These are phyloP conservation scores for Pseudomyrmex gracilis DNA, from an alignment of 1,140 invertebrate genomes.

Conservation along the genomic window DNA sequence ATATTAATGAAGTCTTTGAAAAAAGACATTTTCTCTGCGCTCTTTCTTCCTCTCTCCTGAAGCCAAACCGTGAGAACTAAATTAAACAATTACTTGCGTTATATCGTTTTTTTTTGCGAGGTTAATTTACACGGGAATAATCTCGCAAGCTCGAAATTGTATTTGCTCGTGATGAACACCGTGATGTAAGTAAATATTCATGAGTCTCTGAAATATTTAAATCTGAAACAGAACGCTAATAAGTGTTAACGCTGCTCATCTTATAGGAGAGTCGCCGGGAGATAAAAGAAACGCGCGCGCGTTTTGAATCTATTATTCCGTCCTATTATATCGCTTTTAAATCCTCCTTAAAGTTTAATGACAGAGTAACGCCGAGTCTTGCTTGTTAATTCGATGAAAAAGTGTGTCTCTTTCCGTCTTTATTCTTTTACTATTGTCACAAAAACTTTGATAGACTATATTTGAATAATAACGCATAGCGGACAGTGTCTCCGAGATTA, in stretches of 20 bases:
- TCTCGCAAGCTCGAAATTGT: conserved; percentile 29
- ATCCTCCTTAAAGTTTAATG: conserved; percentile 37
- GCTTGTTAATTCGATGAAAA: conserved; percentile 62
- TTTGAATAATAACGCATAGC: neutral
- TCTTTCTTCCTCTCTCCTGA: too few relatives aligned
- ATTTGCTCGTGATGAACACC: conserved; percentile 48
- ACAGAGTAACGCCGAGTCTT: conserved; percentile 37
- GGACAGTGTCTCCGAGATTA: neutral
- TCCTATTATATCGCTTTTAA: conserved; percentile 36
- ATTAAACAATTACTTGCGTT: conserved; percentile 53
- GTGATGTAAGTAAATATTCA: conserved; percentile 50
- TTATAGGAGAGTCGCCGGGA: conserved; percentile 31
- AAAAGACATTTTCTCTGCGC: neutral
- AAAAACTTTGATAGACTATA: neutral
- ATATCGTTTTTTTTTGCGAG: neutral
- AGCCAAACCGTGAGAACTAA: conserved; percentile 19
- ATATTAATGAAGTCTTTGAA: neutral
- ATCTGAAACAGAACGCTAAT: conserved; percentile 61
- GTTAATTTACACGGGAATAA: conserved; percentile 52
- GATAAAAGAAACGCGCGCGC: neutral
- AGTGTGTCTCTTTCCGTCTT: conserved; percentile 37
- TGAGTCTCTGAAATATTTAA: conserved; percentile 60
- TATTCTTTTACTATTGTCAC: neutral
- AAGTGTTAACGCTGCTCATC: conserved; percentile 33
- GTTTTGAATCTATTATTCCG: conserved; percentile 11